A percentile compares a stretch with the other conserved stretches of the same genome.
These are phyloP conservation scores for Austrofundulus limnaeus DNA, from an alignment of 2,113 vertebrate genomes.

Conservation along the genomic window DNA sequence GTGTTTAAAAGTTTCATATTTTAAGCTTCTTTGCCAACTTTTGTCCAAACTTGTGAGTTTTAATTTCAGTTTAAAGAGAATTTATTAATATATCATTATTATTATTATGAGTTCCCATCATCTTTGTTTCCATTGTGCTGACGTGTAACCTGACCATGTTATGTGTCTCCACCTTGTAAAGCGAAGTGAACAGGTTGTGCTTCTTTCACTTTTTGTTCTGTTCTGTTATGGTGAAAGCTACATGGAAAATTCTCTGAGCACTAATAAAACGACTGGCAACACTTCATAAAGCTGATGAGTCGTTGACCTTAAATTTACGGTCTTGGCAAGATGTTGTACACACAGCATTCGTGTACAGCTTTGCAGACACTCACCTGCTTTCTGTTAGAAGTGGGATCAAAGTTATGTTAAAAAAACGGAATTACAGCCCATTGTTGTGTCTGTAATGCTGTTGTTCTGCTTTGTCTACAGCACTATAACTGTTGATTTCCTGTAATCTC, in stretches of 20 bases:
- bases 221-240: background rate
- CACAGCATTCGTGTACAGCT: background rate
- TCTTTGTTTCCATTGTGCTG: background rate
- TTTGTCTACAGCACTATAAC: background rate
- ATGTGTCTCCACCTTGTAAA: background rate
- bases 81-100: background rate
- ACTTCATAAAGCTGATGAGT: background rate
- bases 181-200: background rate
- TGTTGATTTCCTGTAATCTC: background rate
- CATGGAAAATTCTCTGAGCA: background rate
- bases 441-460: background rate
- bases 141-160: background rate
- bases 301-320: background rate
- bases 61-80: background rate
- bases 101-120: background rate
- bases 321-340: background rate
- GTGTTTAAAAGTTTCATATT: no score
- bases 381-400: background rate
- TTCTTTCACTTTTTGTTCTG: background rate
- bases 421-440: background rate
- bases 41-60: no score
- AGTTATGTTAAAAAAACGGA: background rate
- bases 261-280: background rate
- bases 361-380: background rate
- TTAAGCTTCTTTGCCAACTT: no score